These are phyloP conservation scores for Synergus laeviventris DNA, from an alignment of 2,888 invertebrate species.

Conservation along the genomic window DNA sequence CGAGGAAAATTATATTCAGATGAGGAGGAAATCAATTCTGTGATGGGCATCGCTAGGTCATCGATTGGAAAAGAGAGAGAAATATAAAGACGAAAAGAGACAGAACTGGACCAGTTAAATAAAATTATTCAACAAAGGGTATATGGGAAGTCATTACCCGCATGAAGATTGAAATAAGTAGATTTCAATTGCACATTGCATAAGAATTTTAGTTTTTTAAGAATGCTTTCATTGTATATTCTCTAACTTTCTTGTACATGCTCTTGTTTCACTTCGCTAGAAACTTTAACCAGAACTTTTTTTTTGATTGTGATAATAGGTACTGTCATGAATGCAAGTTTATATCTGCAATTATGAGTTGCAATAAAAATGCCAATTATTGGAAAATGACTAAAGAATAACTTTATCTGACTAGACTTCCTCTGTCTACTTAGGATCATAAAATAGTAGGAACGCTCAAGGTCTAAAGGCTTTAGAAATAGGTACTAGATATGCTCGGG, in stretches of 20 bases:
- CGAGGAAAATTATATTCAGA: constrained; percentile 73
- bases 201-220: not conserved
- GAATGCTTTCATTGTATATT: not conserved
- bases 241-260: too few species aligned
- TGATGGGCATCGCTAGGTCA: constrained; percentile 58
- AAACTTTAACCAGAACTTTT: too few species aligned
- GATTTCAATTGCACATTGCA: constrained; percentile 24
- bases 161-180: constrained; percentile 33
- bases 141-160: constrained; percentile 32
- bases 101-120: constrained; percentile 34
- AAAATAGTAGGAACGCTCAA: not conserved
- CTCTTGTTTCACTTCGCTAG: too few species aligned
- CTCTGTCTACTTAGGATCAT: not conserved
- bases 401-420: too few species aligned
- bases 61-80: constrained; percentile 48
- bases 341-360: too few species aligned
- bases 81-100: not conserved
- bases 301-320: too few species aligned
- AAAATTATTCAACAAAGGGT: constrained; percentile 29
- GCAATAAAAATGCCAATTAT: too few species aligned
- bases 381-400: not conserved
- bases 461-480: not conserved
- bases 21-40: constrained; percentile 73
- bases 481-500: constrained; percentile 1
- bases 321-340: too few species aligned